Base-by-base conservation (phyloP, 1,140 invertebrate genomes). In the Lordiphosa mommai region DNA sequence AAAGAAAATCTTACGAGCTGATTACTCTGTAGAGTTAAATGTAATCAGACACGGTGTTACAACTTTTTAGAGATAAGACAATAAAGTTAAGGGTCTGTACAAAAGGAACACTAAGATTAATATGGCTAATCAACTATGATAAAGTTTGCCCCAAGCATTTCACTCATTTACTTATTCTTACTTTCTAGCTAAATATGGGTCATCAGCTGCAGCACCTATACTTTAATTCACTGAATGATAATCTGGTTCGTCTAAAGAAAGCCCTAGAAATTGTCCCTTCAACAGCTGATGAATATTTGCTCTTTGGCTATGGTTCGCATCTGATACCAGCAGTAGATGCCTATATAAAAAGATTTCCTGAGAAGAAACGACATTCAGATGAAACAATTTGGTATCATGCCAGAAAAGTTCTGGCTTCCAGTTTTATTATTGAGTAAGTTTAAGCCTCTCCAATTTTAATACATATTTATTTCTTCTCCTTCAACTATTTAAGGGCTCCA, bases 381-480 rank as follows among this genome's bases (percentile, higher is more conserved):
- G 13, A 38, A 2, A 52, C 50, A 0, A 3, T 58, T 56, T 80
- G 67, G 74, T 76, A 76, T 14, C 50, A 36, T 5, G 72, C 56
- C 9, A 56, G 50, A 10, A 69, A 46, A n/a, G 64, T 85, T 10
- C 13, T 61, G 0, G 58, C 68, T 4, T 29, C 40, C 6, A 38
- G 47, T 1, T 85, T 85, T 32, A 20, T 9, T 1, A 55, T 49
- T 3, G 33, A 70, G 82, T 86, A 46, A 71, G 61, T 43, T 10
- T 4, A 16, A n/a, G 4, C 30, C n/a, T 37, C 7, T 3, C 0
- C 41, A 16, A 17, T 10, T 12, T 5, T 20, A 4, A 4, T 9
- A 2, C 0, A 20, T 48, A 27, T 20, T 12, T n/a, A 2, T 23
- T 38, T 9, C 9, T 3, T 30, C 0, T 8, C 0, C 4, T 10